phyloP scores from a whole-genome alignment of 2,888 invertebrate species.

The Sphecodes monilicornis region DNA sequence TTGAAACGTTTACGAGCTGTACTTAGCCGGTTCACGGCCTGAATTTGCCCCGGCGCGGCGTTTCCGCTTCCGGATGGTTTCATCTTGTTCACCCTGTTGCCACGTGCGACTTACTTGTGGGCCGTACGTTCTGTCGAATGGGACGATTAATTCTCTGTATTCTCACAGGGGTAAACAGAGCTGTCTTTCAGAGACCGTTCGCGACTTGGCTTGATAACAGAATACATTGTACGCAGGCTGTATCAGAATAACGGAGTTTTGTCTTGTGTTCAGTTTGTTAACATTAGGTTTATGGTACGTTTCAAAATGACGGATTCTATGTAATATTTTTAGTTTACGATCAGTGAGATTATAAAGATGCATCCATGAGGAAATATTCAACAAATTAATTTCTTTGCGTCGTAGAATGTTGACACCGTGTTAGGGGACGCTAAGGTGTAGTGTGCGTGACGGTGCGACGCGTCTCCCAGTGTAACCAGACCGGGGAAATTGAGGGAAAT shows the following conservation, averaged over 20 bases:
- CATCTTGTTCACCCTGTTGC: neutral
- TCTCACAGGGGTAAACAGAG: neutral
- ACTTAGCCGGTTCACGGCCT: conserved; percentile 22
- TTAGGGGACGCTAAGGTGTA: no score
- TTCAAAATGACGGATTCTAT: no score
- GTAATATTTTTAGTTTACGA: no score
- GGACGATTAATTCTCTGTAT: neutral
- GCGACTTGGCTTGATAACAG: neutral
- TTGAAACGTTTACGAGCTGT: conserved; percentile 36
- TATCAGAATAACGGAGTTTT: neutral
- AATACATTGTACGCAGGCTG: neutral
- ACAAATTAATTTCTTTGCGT: no score
- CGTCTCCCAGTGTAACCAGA: no score
- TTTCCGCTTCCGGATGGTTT: conserved; percentile 22
- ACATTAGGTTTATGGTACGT: no score
- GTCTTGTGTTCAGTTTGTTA: neutral
- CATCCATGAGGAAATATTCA: no score
- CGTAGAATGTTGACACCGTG: no score
- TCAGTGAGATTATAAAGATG: no score
- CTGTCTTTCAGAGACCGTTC: neutral
- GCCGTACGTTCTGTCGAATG: neutral
- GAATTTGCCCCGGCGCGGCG: conserved; percentile 19
- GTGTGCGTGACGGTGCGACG: no score
- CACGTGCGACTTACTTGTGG: neutral
- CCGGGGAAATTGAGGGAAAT: no score